Evolutionary conservation across 2,113 vertebrate species (phyloP).

Genomic region (Cebidichthys violaceus): DNA sequence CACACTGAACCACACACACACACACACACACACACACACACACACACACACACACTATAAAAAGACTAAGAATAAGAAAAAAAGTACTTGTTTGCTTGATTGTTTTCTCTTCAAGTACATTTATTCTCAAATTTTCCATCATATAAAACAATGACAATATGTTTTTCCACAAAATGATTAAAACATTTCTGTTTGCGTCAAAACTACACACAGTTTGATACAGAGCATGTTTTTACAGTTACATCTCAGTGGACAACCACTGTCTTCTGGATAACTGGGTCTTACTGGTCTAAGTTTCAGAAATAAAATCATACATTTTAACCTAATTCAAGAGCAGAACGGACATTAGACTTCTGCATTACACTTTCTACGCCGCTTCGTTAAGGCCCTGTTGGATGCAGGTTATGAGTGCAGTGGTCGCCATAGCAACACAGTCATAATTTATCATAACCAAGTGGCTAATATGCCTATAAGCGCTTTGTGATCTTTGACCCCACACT

Average conservation of each 20-base stretch:
- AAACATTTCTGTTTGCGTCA: neutral
- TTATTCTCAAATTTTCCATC: neutral
- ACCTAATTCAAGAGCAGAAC: slow-evolving; percentile 16
- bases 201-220: neutral
- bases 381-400: slow-evolving; percentile 48
- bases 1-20: neutral
- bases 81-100: slow-evolving; percentile 6
- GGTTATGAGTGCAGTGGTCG: slow-evolving; percentile 50
- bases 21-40: slow-evolving; percentile 16
- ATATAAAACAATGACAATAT: neutral
- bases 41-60: neutral
- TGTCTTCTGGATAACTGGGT: neutral
- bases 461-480: slow-evolving; percentile 81
- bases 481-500: slow-evolving; percentile 79
- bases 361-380: slow-evolving; percentile 36
- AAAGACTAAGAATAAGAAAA: neutral
- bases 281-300: neutral
- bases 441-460: slow-evolving; percentile 83
- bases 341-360: slow-evolving; percentile 31
- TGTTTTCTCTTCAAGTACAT: slow-evolving; percentile 1
- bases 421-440: slow-evolving; percentile 79
- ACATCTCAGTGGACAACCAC: neutral
- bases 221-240: neutral
- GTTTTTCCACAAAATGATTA: neutral
- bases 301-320: slow-evolving; percentile 5